phyloP scores from a whole-genome alignment of 2,888 invertebrate species.

The Schizaphis graminum region DNA sequence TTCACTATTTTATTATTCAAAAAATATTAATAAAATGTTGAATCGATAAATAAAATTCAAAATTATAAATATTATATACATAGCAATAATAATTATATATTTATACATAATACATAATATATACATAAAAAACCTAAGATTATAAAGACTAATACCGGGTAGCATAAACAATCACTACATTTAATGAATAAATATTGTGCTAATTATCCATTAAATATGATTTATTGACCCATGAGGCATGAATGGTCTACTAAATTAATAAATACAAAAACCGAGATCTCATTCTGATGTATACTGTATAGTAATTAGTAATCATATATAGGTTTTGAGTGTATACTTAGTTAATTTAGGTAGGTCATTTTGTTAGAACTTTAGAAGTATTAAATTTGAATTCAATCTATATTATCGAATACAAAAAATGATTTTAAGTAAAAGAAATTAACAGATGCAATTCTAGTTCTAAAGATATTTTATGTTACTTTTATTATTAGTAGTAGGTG shows the following conservation, averaged over 20 bases:
- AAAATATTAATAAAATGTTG: neutral
- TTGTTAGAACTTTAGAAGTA: no score
- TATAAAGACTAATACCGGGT: no score
- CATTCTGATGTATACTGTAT: neutral
- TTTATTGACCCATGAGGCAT: neutral
- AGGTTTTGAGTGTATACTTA: neutral
- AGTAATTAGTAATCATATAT: neutral
- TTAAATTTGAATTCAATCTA: neutral
- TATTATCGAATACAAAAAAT: neutral
- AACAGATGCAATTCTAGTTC: no score
- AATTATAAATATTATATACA: neutral
- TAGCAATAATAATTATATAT: no score
- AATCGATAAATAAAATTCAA: neutral
- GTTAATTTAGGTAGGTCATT: neutral
- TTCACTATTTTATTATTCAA: neutral
- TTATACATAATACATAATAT: no score
- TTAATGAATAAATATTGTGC: neutral
- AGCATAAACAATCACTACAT: neutral
- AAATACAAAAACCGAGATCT: neutral
- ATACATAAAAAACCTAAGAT: no score
- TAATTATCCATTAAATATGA: neutral
- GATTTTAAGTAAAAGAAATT: no score
- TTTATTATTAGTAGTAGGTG: no score
- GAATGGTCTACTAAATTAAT: neutral
- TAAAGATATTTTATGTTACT: no score